Evolutionary conservation across 2,888 invertebrate genomes (phyloP).

Genomic region (Tetropium fuscum): DNA sequence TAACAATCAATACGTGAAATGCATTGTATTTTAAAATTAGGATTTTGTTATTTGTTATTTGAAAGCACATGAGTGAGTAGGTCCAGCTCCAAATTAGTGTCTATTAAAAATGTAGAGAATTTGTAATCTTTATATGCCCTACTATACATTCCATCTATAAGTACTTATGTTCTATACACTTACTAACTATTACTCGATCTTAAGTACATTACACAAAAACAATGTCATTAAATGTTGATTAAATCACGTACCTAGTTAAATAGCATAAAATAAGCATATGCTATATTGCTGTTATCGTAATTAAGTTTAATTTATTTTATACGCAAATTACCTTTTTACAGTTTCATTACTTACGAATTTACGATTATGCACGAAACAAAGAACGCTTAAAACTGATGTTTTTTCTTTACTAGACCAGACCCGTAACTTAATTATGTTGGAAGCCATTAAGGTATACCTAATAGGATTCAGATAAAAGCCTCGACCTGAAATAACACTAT

Average conservation of each 20-base stretch:
- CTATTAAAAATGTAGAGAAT: too few relatives aligned
- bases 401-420: slow-evolving; percentile 24
- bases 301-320: slow-evolving; percentile 16
- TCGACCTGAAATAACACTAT: slow-evolving; percentile 10
- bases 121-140: too few relatives aligned
- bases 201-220: slow-evolving; percentile 21
- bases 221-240: slow-evolving; percentile 17
- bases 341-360: slow-evolving; percentile 6
- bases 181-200: too few relatives aligned
- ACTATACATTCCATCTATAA: too few relatives aligned
- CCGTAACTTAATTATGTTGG: slow-evolving; percentile 37
- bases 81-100: too few relatives aligned
- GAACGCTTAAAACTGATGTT: slow-evolving; percentile 31
- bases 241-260: slow-evolving; percentile 26
- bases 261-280: slow-evolving; percentile 11
- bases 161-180: too few relatives aligned
- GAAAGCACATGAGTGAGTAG: too few relatives aligned
- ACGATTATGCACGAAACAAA: slow-evolving; percentile 8
- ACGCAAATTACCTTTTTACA: slow-evolving; percentile 12
- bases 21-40: too few relatives aligned
- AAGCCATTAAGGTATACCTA: slow-evolving; percentile 42
- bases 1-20: too few relatives aligned
- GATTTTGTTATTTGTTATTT: too few relatives aligned
- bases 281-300: slow-evolving; percentile 15
- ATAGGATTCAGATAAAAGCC: slow-evolving; percentile 36